These are phyloP conservation scores for Centropristis striata DNA, from an alignment of 2,113 vertebrate genomes.

Conservation along the genomic window DNA sequence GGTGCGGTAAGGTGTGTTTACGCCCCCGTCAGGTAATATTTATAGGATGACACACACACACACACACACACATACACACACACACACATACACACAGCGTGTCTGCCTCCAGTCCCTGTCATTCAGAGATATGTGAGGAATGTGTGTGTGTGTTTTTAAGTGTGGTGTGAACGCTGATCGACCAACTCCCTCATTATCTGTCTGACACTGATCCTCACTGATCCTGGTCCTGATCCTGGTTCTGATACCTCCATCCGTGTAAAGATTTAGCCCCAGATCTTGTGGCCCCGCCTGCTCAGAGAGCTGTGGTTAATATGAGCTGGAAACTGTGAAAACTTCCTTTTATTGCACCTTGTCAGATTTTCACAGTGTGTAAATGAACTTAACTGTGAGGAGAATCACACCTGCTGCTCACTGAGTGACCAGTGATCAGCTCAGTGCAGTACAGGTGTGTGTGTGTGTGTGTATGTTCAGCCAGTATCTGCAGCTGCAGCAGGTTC, in stretches of 20 bases:
- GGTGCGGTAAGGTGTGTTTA: constrained; percentile 42
- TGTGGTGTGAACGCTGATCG: constrained; percentile 11
- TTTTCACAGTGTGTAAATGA: no score
- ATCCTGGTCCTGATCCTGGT: background rate
- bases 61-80: constrained; percentile 15
- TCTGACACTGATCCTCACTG: constrained; percentile 35
- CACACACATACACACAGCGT: constrained; percentile 5
- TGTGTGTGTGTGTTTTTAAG: constrained; percentile 44
- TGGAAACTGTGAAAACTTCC: no score
- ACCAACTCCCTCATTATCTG: constrained; percentile 65
- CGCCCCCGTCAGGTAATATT: constrained; percentile 22
- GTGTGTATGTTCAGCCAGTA: no score
- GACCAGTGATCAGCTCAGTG: no score
- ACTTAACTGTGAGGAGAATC: no score
- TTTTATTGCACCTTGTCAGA: no score
- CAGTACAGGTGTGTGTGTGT: no score
- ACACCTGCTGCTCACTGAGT: no score
- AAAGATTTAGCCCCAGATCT: background rate
- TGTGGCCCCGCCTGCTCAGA: background rate
- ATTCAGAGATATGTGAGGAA: constrained; percentile 52
- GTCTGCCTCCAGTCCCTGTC: constrained; percentile 9
- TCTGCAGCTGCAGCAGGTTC: no score
- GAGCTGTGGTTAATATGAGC: no score
- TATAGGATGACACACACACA: constrained; percentile 2
- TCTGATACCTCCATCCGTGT: constrained; percentile 21